Evolutionary conservation across 2,888 invertebrate species (phyloP), one percentile per base, ranked within the genome.

Genomic region (Laspeyria flexula): DNA sequence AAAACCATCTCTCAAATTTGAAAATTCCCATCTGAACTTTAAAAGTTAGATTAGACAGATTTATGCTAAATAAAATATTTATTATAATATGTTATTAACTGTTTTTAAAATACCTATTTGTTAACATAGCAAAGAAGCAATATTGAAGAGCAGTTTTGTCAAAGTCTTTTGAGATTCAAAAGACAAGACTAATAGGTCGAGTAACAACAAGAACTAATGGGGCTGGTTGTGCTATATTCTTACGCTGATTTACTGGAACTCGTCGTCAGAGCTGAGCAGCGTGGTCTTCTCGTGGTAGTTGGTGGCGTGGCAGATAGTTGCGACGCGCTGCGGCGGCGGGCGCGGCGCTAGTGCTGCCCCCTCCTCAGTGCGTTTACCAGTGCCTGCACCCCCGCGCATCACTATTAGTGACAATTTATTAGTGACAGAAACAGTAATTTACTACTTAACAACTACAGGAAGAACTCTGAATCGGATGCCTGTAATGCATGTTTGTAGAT

Each of bases 201-300:
- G 61, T 61, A 68, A 63, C 71, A 68, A 68, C 63, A 59, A 47
- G 10, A 15, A 40, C 37, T 41, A 12, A 12, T 51, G 46, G 43
- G 51, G 47, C 56, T 52, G 49, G 29, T 41, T 27, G 21, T 31
- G 38, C 31, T 39, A n/a, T 31, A 29, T 27, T 33, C 16, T 13
- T 21, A 12, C 10, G 15, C 7, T 1, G 37, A n/a, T 79, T 93
- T 93, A 97, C 93, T 97, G 97, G 88, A 97, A 97, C 88, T 99
- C 99, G 85, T 99, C 99, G 83, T 99, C 99, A 65, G 98, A 98
- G 92, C 97, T 98, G 68, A 99, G 94, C 63, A 99, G 94, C 93
- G 98, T 98, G 30, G 98, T 98, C 93, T 98, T 98, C 94, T 99
- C 99, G 88, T 97, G 98, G 93, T 98, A 98, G 88, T 96, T 96